Percentiles rank a stretch among this genome's conserved stretches.
Conservation (phyloP, 2,888 invertebrate species). For the Euplagia quadripunctaria region DNA sequence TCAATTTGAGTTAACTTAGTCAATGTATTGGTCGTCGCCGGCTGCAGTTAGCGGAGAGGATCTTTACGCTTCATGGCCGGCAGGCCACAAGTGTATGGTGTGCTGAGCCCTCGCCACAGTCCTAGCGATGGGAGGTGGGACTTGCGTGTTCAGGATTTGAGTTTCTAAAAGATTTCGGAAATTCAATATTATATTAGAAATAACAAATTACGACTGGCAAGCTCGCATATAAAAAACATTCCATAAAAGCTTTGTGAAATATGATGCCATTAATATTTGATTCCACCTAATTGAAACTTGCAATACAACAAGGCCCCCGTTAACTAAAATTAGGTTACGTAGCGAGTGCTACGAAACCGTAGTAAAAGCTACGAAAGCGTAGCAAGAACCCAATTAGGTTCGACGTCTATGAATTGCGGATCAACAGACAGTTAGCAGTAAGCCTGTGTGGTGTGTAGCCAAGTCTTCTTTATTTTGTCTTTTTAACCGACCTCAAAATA, state of each 20-base stretch:
- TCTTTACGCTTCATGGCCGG: too few species aligned
- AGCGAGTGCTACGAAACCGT: constrained; percentile 46
- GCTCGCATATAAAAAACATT: neutral
- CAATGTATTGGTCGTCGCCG: too few species aligned
- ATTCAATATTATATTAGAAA: too few species aligned
- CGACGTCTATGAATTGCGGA: constrained; percentile 46
- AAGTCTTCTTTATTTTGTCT: constrained; percentile 8
- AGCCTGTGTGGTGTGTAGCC: constrained; percentile 14
- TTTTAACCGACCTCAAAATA: neutral
- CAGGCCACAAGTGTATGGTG: too few species aligned
- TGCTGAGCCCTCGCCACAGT: too few species aligned
- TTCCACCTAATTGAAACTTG: neutral
- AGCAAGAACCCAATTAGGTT: constrained; percentile 50
- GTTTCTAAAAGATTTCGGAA: too few species aligned
- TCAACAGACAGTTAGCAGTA: constrained; percentile 24
- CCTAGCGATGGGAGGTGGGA: too few species aligned
- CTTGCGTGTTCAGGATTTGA: too few species aligned
- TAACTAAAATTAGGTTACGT: constrained; percentile 50
- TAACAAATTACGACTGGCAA: neutral
- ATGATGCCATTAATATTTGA: neutral
- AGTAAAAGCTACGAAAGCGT: constrained; percentile 47
- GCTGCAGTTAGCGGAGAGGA: too few species aligned
- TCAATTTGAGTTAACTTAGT: too few species aligned
- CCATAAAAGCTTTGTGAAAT: neutral
- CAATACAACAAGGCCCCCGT: constrained; percentile 35